These are phyloP conservation scores for Drosophila incognita DNA, from an alignment of 2,888 invertebrate genomes.

Conservation along the genomic window DNA sequence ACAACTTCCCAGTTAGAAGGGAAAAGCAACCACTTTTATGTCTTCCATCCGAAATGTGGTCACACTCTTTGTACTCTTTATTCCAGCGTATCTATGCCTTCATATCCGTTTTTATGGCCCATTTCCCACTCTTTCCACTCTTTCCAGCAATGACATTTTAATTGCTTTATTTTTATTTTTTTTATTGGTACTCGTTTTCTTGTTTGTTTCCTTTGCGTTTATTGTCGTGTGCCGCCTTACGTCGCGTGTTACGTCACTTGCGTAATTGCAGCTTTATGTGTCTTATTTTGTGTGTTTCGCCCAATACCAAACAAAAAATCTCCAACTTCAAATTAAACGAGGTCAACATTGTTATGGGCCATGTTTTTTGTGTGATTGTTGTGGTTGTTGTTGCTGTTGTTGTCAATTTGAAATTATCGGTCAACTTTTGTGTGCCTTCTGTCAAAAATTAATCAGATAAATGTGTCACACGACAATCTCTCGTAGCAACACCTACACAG, in stretches of 20 bases:
- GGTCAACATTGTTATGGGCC: constrained; percentile 75
- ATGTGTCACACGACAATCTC: constrained; percentile 58
- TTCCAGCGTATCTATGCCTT: constrained; percentile 59
- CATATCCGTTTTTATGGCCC: constrained; percentile 77
- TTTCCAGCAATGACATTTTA: constrained; percentile 76
- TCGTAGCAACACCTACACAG: constrained; percentile 47
- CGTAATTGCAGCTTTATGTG: constrained; percentile 64
- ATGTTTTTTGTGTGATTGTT: constrained; percentile 39
- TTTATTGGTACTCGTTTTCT: constrained; percentile 14
- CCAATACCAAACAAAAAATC: constrained; percentile 24
- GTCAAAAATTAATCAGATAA: constrained; percentile 78
- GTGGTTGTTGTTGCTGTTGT: constrained; percentile 31
- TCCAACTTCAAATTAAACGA: constrained; percentile 50
- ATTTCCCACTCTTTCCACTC: constrained; percentile 53
- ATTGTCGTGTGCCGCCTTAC: constrained; percentile 77
- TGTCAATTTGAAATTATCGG: constrained; percentile 77
- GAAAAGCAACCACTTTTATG: constrained; percentile 32
- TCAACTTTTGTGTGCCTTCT: constrained; percentile 77
- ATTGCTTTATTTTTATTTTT: constrained; percentile 72
- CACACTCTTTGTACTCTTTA: constrained; percentile 48
- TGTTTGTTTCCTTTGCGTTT: constrained; percentile 32
- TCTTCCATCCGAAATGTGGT: constrained; percentile 47
- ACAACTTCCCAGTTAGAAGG: not conserved
- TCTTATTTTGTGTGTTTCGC: constrained; percentile 28
- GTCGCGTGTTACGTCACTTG: constrained; percentile 71